Evolutionary conservation across 2,113 vertebrate genomes (phyloP).

Genomic region (Hiodon tergisus): DNA sequence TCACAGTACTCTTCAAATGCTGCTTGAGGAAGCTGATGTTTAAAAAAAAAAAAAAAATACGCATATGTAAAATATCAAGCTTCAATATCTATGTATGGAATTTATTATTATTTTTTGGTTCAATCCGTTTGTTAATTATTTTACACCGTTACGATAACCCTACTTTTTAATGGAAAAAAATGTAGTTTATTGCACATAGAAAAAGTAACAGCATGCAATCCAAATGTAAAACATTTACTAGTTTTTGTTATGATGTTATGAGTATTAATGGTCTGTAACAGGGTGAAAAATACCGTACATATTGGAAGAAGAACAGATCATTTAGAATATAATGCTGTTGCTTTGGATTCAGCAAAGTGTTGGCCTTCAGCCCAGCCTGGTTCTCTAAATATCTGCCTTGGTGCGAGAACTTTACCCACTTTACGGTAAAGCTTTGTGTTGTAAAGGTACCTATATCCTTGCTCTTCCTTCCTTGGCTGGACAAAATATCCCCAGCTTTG

Average conservation of each 20-base stretch:
- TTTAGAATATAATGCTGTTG: constrained; percentile 35
- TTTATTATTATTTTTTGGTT: constrained; percentile 30
- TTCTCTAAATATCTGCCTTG: constrained; percentile 23
- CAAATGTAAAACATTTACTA: constrained; percentile 63
- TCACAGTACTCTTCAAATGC: constrained; percentile 63
- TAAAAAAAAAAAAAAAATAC: constrained; percentile 51
- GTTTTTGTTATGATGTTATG: constrained; percentile 63
- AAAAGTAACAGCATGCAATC: constrained; percentile 71
- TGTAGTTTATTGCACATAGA: constrained; percentile 69
- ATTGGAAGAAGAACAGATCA: constrained; percentile 42
- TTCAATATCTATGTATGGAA: constrained; percentile 39
- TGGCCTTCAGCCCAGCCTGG: constrained; percentile 38
- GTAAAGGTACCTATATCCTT: constrained; percentile 44
- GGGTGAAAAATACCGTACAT: constrained; percentile 57
- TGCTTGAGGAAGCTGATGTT: constrained; percentile 64
- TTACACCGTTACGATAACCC: constrained; percentile 58
- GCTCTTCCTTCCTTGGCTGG: constrained; percentile 59
- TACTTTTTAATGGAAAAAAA: constrained; percentile 56
- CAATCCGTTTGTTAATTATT: constrained; percentile 20
- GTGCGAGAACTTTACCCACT: constrained; percentile 6
- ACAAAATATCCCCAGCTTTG: constrained; percentile 63
- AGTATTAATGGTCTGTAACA: constrained; percentile 67
- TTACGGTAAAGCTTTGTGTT: constrained; percentile 24
- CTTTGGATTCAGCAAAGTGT: constrained; percentile 34
- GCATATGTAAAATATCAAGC: constrained; percentile 65